phyloP scores from a whole-genome alignment of 1,140 invertebrate species.

The Drusus annulatus region DNA sequence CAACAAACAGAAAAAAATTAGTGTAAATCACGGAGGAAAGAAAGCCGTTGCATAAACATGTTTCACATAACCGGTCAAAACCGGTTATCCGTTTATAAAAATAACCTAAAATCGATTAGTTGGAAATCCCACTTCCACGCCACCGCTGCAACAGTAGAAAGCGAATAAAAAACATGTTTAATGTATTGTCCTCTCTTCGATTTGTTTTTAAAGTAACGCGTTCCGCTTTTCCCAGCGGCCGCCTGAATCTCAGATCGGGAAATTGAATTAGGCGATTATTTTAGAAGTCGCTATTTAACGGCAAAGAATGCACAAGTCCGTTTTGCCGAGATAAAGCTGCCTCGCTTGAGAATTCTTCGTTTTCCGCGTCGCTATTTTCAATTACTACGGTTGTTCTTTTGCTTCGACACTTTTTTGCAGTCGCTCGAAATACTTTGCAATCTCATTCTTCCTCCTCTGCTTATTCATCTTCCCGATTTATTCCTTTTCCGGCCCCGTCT shows the following conservation, averaged over 20 bases:
- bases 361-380: slow-evolving; percentile 31
- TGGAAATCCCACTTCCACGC: too few relatives aligned
- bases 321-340: slow-evolving; percentile 17
- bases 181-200: neutral
- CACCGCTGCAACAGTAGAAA: neutral
- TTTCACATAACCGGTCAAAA: too few relatives aligned
- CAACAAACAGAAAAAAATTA: too few relatives aligned
- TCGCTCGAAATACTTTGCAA: slow-evolving; percentile 20
- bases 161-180: neutral
- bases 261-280: slow-evolving; percentile 16
- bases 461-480: neutral
- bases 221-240: neutral
- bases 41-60: too few relatives aligned
- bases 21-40: too few relatives aligned
- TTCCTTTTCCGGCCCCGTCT: slow-evolving; percentile 12
- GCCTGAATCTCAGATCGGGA: neutral
- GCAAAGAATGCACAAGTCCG: slow-evolving; percentile 2
- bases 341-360: neutral
- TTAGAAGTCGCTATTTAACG: slow-evolving; percentile 5
- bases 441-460: slow-evolving; percentile 5
- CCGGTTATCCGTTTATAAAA: too few relatives aligned
- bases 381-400: slow-evolving; percentile 26
- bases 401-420: slow-evolving; percentile 18
- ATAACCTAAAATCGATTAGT: too few relatives aligned
- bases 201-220: neutral